Base-by-base conservation (phyloP, 2,797 vertebrate species). In the Acrossocheilus fasciatus region DNA sequence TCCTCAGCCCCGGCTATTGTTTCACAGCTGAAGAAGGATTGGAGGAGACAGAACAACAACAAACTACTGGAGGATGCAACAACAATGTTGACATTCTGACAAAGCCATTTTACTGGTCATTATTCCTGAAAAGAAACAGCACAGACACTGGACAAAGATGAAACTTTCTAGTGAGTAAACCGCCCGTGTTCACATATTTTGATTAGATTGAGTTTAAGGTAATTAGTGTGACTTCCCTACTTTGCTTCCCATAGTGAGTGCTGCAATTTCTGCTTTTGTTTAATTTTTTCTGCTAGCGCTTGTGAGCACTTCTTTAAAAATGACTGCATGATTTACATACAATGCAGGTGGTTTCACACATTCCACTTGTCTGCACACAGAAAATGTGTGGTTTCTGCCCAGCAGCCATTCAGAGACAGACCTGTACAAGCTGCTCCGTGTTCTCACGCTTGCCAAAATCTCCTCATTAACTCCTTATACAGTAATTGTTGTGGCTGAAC, bases 341-440 rank as follows among this genome's bases (percentile, higher is more conserved):
- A 92, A 69, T 64, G 74, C 82, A 26, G 59, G 69, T 80, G 78
- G 54, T 89, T 88, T 84, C 69, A 68, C 77, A 86, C 82, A 82
- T 86, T 87, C 86, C 82, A 91, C 87, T 89, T 39, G 82, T 86
- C 81, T 72, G 83, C 89, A 89, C 85, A 88, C 87, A 92, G 94
- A 93, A 87, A 93, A 39, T 39, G 75, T 86, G 30, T 36, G 34
- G 52, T 57, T 89, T 89, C 84, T 87, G 88, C 90, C 90, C 36
- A 14, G 91, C 91, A 91, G 23, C 88, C 87, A 74, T 89, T 70
- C 87, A 90, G 92, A 93, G 94, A 93, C 93, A 93, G 57, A 23
- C 82, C 70, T 47, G 70, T 47, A 64, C 6, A 39, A 83, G 47
- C 81, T 18, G 52, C n/a, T 62, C 34, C 41, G 69, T 4, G 52